Conservation (phyloP, 2,113 vertebrate species). For the Acinonyx jubatus region DNA sequence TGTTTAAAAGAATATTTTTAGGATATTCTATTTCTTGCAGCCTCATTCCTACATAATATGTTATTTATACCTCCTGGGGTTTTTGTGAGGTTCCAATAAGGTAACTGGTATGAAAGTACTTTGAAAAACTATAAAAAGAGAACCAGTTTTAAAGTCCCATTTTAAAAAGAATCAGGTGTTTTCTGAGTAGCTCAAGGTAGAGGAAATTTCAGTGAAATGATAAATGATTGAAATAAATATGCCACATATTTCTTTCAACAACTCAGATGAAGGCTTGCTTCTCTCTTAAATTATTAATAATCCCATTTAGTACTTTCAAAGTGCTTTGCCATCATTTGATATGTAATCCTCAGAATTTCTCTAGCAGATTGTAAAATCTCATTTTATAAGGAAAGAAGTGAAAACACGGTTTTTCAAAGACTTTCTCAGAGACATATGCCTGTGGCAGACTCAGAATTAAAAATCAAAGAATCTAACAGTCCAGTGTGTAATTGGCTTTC, state of each 20-base stretch:
- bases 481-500: background rate
- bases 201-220: slow-evolving; percentile 29
- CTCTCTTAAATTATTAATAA: slow-evolving; percentile 71
- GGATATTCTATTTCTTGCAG: background rate
- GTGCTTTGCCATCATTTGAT: slow-evolving; percentile 56
- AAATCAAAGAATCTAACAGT: slow-evolving; percentile 43
- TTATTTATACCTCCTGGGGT: background rate
- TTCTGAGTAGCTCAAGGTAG: background rate
- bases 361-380: slow-evolving; percentile 51
- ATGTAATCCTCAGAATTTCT: slow-evolving; percentile 49
- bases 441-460: background rate
- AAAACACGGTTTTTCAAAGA: slow-evolving; percentile 60
- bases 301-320: slow-evolving; percentile 60
- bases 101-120: background rate
- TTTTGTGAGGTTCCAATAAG: slow-evolving; percentile 2
- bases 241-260: background rate
- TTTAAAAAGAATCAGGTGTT: slow-evolving; percentile 36
- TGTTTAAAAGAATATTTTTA: background rate
- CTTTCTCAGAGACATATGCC: background rate
- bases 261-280: background rate
- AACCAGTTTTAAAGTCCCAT: slow-evolving; percentile 16
- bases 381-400: slow-evolving; percentile 43
- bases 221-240: slow-evolving; percentile 43
- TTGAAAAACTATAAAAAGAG: slow-evolving; percentile 27
- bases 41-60: background rate